Conservation (phyloP, 2,113 vertebrate genomes). For the Thermophis baileyi region DNA sequence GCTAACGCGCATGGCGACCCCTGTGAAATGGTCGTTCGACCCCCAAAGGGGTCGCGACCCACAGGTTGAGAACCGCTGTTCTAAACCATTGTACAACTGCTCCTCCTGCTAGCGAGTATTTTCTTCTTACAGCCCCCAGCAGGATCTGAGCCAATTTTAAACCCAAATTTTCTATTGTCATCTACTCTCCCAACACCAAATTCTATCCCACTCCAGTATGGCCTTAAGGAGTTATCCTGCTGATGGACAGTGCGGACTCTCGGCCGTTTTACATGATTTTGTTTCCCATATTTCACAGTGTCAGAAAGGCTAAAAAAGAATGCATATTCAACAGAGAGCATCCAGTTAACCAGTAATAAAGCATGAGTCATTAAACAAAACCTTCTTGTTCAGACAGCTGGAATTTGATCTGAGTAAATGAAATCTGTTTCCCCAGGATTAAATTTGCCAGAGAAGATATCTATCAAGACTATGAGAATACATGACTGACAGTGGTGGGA, state of each 20-base stretch:
- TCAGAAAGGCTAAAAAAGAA: background rate
- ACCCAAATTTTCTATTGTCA: background rate
- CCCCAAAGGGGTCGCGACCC: no score
- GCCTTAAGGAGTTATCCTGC: background rate
- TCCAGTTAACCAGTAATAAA: background rate
- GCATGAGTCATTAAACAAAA: background rate
- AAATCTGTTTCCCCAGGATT: background rate
- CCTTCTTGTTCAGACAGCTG: background rate
- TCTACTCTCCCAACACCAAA: background rate
- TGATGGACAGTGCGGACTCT: background rate
- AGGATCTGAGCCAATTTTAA: background rate
- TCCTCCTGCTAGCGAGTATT: no score
- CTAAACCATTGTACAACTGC: no score
- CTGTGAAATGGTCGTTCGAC: no score
- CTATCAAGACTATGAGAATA: background rate
- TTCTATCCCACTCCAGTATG: background rate
- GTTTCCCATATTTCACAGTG: background rate
- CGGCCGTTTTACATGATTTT: background rate
- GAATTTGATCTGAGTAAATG: background rate
- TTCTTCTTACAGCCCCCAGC: no score
- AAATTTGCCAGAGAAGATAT: background rate
- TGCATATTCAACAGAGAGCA: background rate
- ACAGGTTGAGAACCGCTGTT: no score
- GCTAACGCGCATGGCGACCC: no score
- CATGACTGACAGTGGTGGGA: background rate